These are phyloP conservation scores for Halichondria panicea DNA, from an alignment of 37 sponge, comb jelly and placozoan species.

Conservation along the genomic window DNA sequence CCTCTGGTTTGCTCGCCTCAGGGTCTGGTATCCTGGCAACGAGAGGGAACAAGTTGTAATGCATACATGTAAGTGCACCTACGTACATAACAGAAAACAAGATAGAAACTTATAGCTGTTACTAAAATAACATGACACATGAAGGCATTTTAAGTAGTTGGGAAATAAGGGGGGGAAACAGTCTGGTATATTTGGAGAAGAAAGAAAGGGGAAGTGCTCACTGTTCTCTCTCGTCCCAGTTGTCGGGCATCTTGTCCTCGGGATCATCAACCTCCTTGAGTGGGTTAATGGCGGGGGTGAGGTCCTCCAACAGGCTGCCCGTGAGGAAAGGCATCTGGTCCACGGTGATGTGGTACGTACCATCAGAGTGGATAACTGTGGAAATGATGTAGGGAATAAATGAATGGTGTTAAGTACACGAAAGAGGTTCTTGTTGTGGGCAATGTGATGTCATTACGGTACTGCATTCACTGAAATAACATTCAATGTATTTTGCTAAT, in stretches of 20 bases:
- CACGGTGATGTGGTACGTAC: constrained; percentile 65
- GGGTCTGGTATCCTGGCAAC: constrained; percentile 88
- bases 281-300: constrained; percentile 88
- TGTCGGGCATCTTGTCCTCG: constrained; percentile 86
- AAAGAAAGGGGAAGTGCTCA: constrained; percentile 11
- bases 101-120: no score
- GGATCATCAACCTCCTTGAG: constrained; percentile 96
- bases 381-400: not conserved
- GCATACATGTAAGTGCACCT: not conserved
- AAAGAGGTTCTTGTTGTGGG: not conserved
- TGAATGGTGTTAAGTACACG: not conserved
- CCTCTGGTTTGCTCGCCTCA: constrained; percentile 90
- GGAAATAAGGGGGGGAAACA: not conserved
- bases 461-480: not conserved
- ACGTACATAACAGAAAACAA: not conserved
- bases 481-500: not conserved
- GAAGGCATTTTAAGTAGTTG: not conserved
- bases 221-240: constrained; percentile 99
- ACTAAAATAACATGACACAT: no score
- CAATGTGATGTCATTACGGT: not conserved
- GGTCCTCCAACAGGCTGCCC: constrained; percentile 78
- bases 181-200: not conserved
- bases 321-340: constrained; percentile 69
- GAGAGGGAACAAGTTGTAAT: not conserved
- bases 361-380: constrained; percentile 71